Percentiles rank a stretch among this genome's conserved stretches.
Conservation (phyloP, 1,140 invertebrate genomes). For the Anoplolepis gracilipes region DNA sequence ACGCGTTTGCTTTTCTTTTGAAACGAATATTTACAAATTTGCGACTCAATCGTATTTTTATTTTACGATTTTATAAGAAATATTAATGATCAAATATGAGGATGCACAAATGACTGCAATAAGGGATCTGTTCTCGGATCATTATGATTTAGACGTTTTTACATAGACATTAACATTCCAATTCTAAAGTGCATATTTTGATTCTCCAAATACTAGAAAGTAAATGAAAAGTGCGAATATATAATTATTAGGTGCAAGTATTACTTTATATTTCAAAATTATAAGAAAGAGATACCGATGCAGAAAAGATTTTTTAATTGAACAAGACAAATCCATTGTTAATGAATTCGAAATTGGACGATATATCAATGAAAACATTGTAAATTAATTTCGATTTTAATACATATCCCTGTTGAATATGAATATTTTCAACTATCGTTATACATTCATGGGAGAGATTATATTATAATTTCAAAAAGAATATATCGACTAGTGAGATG, state of each 20-base stretch:
- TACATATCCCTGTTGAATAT: not conserved
- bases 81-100: constrained; percentile 62
- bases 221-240: constrained; percentile 3
- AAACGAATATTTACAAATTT: constrained; percentile 6
- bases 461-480: not conserved
- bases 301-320: not conserved
- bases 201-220: not conserved
- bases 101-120: constrained; percentile 67
- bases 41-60: constrained; percentile 6
- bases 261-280: not conserved
- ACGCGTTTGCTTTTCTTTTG: not conserved
- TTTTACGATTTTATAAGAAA: constrained; percentile 45
- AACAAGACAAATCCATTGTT: not conserved
- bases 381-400: not conserved
- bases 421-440: not conserved
- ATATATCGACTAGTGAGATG: not conserved
- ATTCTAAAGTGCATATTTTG: not conserved
- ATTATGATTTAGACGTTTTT: not conserved
- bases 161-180: not conserved
- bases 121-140: not conserved
- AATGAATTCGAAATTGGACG: not conserved
- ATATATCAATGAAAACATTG: not conserved
- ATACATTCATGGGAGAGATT: not conserved
- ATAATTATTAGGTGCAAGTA: not conserved
- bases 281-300: not conserved